Percentiles rank a stretch among this genome's conserved stretches.
Evolutionary conservation across 2,113 vertebrate genomes (phyloP).

Genomic region (Pangasianodon hypophthalmus): DNA sequence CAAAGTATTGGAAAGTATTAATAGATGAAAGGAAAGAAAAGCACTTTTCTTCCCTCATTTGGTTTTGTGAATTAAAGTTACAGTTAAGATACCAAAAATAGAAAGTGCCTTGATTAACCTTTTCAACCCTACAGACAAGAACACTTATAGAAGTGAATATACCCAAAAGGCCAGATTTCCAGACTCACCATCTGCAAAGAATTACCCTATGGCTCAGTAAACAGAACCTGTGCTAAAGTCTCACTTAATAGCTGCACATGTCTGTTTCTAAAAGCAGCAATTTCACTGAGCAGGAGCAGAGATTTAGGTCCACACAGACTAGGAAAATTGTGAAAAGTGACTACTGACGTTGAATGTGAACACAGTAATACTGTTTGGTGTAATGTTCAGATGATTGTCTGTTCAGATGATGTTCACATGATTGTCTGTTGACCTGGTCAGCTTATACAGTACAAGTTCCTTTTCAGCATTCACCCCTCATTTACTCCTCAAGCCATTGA

Average conservation of each 20-base stretch:
- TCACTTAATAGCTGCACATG: neutral
- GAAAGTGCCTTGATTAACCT: slow-evolving; percentile 69
- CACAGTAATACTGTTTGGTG: neutral
- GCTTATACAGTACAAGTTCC: neutral
- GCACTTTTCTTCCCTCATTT: neutral
- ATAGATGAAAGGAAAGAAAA: neutral
- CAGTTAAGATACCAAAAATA: slow-evolving; percentile 69
- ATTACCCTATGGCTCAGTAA: neutral
- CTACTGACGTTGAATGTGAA: neutral
- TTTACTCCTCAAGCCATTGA: neutral
- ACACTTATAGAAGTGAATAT: neutral
- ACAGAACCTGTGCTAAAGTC: neutral
- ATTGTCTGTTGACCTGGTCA: neutral
- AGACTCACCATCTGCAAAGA: neutral
- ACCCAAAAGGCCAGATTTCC: neutral
- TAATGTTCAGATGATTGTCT: neutral
- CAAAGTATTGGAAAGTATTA: neutral
- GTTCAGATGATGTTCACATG: neutral
- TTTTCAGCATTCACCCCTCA: neutral
- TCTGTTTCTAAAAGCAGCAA: neutral
- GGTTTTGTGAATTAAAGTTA: neutral
- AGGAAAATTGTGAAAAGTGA: neutral
- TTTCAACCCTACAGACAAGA: neutral
- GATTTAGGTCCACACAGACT: neutral
- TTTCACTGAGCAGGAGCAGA: neutral